phyloP scores from a whole-genome alignment of 2,113 vertebrate species.

The Lagenorhynchus albirostris region DNA sequence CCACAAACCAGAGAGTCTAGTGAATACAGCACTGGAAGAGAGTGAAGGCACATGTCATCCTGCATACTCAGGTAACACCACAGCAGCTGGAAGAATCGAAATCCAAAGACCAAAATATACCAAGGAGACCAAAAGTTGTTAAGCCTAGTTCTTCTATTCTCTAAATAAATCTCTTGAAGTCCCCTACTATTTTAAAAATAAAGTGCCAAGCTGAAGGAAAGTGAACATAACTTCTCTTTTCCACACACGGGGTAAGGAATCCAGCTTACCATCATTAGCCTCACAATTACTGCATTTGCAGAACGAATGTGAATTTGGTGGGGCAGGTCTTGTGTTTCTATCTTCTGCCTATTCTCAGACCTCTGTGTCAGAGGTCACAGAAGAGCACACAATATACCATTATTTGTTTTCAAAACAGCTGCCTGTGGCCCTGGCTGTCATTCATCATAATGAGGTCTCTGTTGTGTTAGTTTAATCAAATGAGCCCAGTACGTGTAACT shows the following conservation, averaged over 20 bases:
- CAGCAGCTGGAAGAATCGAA: neutral
- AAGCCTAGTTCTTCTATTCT: neutral
- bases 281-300: neutral
- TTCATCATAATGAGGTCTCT: neutral
- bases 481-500: neutral
- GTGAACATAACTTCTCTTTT: neutral
- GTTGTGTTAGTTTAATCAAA: neutral
- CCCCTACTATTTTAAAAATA: neutral
- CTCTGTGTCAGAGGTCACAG: conserved; percentile 7
- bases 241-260: neutral
- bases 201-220: neutral
- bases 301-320: neutral
- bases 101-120: neutral
- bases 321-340: neutral
- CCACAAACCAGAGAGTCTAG: neutral
- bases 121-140: neutral
- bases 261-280: neutral
- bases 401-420: neutral
- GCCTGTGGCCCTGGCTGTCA: neutral
- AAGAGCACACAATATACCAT: neutral
- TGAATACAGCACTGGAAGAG: neutral
- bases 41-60: neutral
- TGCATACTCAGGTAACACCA: neutral
- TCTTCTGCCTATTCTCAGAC: neutral
- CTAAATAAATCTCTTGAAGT: neutral